Evolutionary conservation across 1,140 invertebrate genomes (phyloP).

Genomic region (Aradophagus sp.): DNA sequence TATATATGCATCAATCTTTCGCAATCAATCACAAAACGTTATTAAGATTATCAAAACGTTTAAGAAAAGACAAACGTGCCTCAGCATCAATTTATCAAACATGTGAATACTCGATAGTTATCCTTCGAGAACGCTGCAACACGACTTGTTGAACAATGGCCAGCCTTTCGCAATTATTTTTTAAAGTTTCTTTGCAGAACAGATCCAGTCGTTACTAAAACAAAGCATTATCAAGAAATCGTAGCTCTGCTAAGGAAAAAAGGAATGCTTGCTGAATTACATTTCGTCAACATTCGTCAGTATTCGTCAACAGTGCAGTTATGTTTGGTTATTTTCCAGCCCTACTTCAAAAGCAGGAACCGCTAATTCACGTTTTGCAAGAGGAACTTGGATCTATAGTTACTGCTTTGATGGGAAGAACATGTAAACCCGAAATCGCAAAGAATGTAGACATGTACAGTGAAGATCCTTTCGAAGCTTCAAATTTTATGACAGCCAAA

Average conservation of each 20-base stretch:
- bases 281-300: too few relatives aligned
- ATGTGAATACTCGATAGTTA: constrained; percentile 15
- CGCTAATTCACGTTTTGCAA: constrained; percentile 26
- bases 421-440: constrained; percentile 5
- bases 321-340: constrained; percentile 11
- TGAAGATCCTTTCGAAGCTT: constrained; percentile 11
- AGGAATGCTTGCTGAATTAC: constrained; percentile 19
- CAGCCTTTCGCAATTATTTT: constrained; percentile 11
- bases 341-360: constrained; percentile 27
- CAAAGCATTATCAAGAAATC: constrained; percentile 7
- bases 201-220: constrained; percentile 2
- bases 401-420: constrained; percentile 11
- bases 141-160: constrained; percentile 17
- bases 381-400: constrained; percentile 9
- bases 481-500: constrained; percentile 18
- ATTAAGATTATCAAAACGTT: constrained; percentile 53
- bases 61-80: constrained; percentile 28
- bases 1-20: too few relatives aligned
- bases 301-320: constrained; percentile 14
- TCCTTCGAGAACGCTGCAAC: constrained; percentile 15
- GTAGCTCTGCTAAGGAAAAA: constrained; percentile 2
- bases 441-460: constrained; percentile 3
- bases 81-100: constrained; percentile 22
- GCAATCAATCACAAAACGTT: too few relatives aligned
- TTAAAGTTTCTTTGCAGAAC: constrained; percentile 4